These are phyloP conservation scores for Telmatochromis sp. DNA, from an alignment of 2,113 vertebrate genomes.

Conservation along the genomic window DNA sequence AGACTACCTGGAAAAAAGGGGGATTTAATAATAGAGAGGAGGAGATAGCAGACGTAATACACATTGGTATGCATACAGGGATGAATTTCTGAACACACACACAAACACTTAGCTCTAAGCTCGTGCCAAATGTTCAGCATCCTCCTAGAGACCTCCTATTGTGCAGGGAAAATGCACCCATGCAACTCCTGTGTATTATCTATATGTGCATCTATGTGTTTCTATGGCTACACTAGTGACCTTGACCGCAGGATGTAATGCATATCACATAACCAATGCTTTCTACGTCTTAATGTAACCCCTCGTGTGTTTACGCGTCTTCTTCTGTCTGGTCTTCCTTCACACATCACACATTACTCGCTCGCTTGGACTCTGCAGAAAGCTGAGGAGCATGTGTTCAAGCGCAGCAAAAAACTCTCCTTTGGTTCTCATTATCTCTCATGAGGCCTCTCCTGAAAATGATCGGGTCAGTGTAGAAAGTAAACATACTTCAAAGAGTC, in stretches of 20 bases:
- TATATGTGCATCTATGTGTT: not conserved
- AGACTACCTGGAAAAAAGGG: not conserved
- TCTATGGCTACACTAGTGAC: not conserved
- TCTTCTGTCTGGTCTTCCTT: not conserved
- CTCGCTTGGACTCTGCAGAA: not conserved
- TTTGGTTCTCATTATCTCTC: slow-evolving; percentile 2
- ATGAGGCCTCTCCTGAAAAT: not conserved
- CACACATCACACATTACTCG: not conserved
- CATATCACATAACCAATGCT: not conserved
- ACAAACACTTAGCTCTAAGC: not conserved
- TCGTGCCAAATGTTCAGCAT: not conserved
- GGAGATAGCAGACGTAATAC: not conserved
- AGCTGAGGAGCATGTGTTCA: not conserved
- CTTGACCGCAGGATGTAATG: not conserved
- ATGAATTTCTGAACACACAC: not conserved
- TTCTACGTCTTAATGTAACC: not conserved
- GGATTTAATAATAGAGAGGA: not conserved
- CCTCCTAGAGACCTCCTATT: not conserved
- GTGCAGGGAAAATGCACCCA: not conserved
- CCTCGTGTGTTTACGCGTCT: not conserved
- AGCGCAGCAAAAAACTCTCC: not conserved
- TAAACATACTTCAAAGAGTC: slow-evolving; percentile 39
- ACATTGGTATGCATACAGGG: not conserved
- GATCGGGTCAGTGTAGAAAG: not conserved
- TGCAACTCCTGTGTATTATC: not conserved